Conservation (phyloP, 2,113 vertebrate genomes). For the Pachypanchax playfairii region DNA sequence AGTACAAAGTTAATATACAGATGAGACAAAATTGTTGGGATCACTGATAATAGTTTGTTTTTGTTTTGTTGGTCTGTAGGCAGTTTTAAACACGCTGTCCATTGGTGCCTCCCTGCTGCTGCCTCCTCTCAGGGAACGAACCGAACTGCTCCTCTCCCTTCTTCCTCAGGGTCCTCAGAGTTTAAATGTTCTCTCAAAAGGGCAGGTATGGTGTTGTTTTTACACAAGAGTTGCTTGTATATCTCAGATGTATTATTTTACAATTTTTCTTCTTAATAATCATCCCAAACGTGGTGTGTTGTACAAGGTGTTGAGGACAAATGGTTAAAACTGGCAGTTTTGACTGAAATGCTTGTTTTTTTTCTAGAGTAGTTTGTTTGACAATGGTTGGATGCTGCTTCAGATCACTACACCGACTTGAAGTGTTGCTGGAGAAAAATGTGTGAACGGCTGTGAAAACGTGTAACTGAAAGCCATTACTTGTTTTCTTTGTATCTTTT, state of each 20-base stretch:
- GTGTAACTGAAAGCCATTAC: constrained; percentile 16
- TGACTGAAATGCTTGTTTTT: not conserved
- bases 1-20: not conserved
- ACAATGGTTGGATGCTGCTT: constrained; percentile 6
- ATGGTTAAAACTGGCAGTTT: not conserved
- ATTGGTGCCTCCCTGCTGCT: constrained; percentile 95
- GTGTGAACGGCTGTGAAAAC: constrained; percentile 36
- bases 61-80: constrained; percentile 74
- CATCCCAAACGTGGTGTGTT: not conserved
- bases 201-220: constrained; percentile 84
- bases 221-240: not conserved
- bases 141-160: constrained; percentile 95
- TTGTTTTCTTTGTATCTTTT: constrained; percentile 14
- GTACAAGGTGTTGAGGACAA: not conserved
- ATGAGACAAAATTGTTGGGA: not conserved
- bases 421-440: constrained; percentile 30
- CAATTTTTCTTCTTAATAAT: not conserved
- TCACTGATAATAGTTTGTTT: not conserved
- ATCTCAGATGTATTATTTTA: not conserved
- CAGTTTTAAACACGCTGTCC: constrained; percentile 94
- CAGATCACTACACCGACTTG: constrained; percentile 8
- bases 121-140: constrained; percentile 94
- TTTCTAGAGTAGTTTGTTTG: constrained; percentile 7
- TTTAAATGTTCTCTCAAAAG: constrained; percentile 96
- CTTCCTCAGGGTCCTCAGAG: constrained; percentile 96